A percentile compares a stretch with the other conserved stretches of the same genome.
Evolutionary conservation across 2,888 invertebrate genomes (phyloP).

Genomic region (Hololepta plana): DNA sequence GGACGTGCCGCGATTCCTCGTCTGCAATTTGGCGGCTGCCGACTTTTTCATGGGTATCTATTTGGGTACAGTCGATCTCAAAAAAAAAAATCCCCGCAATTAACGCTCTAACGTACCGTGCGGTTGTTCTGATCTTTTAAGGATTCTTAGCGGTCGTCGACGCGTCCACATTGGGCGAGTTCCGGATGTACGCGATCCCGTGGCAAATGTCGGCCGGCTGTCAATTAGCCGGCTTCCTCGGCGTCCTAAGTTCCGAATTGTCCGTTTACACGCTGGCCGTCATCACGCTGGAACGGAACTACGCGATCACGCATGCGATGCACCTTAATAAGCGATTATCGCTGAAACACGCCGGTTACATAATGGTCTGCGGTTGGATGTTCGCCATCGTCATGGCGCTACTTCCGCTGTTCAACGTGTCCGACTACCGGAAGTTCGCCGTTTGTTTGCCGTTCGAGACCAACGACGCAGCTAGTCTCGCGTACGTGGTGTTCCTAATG

Average conservation of each 20-base stretch:
- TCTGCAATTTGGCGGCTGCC: slow-evolving; percentile 90
- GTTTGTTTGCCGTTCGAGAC: slow-evolving; percentile 92
- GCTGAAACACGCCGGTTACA: slow-evolving; percentile 74
- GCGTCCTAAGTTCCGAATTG: slow-evolving; percentile 83
- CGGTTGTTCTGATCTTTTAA: slow-evolving; percentile 16
- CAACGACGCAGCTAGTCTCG: slow-evolving; percentile 54
- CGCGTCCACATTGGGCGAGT: slow-evolving; percentile 88
- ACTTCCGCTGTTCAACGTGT: slow-evolving; percentile 77
- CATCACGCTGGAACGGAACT: slow-evolving; percentile 88
- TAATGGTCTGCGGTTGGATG: slow-evolving; percentile 87
- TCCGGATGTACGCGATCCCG: slow-evolving; percentile 87
- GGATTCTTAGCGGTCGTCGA: slow-evolving; percentile 91
- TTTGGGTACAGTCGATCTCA: slow-evolving; percentile 36
- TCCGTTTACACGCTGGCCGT: slow-evolving; percentile 93
- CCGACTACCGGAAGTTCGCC: slow-evolving; percentile 91
- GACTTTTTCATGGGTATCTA: slow-evolving; percentile 97
- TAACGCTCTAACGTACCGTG: slow-evolving; percentile 1
- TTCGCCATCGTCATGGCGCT: slow-evolving; percentile 76
- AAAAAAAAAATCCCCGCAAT: too few relatives aligned
- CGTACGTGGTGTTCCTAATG: slow-evolving; percentile 82
- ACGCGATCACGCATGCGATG: slow-evolving; percentile 96
- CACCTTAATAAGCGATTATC: slow-evolving; percentile 89
- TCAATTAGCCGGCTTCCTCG: slow-evolving; percentile 85
- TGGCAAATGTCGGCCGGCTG: slow-evolving; percentile 96
- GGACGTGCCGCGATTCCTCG: slow-evolving; percentile 91